Evolutionary conservation across 2,888 invertebrate species (phyloP), one percentile per base, ranked within the genome.

Genomic region (Laspeyria flexula): DNA sequence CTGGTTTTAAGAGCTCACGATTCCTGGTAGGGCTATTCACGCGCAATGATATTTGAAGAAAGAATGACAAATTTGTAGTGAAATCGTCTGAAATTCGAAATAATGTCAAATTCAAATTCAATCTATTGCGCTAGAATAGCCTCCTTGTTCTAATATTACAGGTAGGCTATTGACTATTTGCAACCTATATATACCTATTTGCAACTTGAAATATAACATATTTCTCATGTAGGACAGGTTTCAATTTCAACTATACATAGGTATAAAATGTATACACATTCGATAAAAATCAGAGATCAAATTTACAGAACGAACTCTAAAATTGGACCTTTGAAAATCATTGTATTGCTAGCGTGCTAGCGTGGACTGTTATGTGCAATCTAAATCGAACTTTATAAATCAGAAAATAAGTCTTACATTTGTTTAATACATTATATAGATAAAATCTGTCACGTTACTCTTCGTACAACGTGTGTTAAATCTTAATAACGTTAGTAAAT

Each of bases 401-500:
- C 31, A 38, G 16, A 41, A 51, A 49, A 57, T 67, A 70, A 62
- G 64, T 60, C 60, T 69, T 58, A 55, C 23, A 48, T 65, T 55
- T 16, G 47, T 63, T 55, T 54, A 45, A 39, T 49, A 56, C 44
- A 37, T 7, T 11, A 37, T 38, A 37, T 40, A 46, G 15, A 38
- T 21, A 31, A 16, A 5, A 25, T 11, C 16, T 16, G 3, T n/a
- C n/a, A n/a, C n/a, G n/a, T n/a, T n/a, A n/a, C n/a, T n/a, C n/a
- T n/a, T n/a, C n/a, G n/a, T n/a, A n/a, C n/a, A n/a, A n/a, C n/a
- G n/a, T 25, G 25, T 25, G 25, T 25, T 7, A 3, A 7, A 7
- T 21, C 21, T 3, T 27, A 40, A 35, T 61, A 64, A 64, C 61
- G 61, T 62, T 66, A 69, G 58, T 62, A 59, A 65, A 67, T 67